Percentiles rank a stretch among this genome's conserved stretches.
Evolutionary conservation across 2,888 invertebrate genomes (phyloP).

Genomic region (Strigamia crassipes): DNA sequence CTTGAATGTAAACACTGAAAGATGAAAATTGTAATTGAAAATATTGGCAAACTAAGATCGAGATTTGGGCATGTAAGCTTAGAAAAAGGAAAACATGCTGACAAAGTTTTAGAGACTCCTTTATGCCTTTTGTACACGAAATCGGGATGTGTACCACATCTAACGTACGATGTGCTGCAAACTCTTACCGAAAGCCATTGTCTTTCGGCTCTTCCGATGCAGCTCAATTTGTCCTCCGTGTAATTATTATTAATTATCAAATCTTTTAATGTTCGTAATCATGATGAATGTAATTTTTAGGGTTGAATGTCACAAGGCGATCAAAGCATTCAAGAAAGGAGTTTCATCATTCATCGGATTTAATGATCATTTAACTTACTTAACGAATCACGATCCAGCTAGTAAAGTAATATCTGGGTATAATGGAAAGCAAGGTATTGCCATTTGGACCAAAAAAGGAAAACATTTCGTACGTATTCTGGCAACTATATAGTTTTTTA

Average conservation of each 20-base stretch:
- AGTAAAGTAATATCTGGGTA: constrained; percentile 70
- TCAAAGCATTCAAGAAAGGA: constrained; percentile 68
- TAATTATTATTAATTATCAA: not conserved
- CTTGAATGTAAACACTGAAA: not conserved
- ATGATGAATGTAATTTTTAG: constrained; percentile 59
- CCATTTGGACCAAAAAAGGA: constrained; percentile 79
- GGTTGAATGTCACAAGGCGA: constrained; percentile 68
- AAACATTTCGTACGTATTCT: constrained; percentile 70
- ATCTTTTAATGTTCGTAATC: not conserved
- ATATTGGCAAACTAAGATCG: not conserved
- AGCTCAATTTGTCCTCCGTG: constrained; percentile 61
- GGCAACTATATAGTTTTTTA: not conserved
- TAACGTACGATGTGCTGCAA: constrained; percentile 62
- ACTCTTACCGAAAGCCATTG: constrained; percentile 55
- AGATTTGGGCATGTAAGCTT: not conserved
- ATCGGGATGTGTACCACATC: constrained; percentile 81
- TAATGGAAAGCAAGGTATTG: constrained; percentile 71
- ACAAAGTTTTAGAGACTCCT: constrained; percentile 71
- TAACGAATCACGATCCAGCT: constrained; percentile 73
- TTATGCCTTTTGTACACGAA: constrained; percentile 76
- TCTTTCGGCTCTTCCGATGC: constrained; percentile 71
- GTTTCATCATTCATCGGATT: constrained; percentile 59
- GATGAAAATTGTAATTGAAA: not conserved
- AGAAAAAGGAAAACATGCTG: constrained; percentile 60
- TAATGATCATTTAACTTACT: constrained; percentile 61